Base-by-base conservation (phyloP, 2,797 vertebrate genomes). In the Phoebastria nigripes region DNA sequence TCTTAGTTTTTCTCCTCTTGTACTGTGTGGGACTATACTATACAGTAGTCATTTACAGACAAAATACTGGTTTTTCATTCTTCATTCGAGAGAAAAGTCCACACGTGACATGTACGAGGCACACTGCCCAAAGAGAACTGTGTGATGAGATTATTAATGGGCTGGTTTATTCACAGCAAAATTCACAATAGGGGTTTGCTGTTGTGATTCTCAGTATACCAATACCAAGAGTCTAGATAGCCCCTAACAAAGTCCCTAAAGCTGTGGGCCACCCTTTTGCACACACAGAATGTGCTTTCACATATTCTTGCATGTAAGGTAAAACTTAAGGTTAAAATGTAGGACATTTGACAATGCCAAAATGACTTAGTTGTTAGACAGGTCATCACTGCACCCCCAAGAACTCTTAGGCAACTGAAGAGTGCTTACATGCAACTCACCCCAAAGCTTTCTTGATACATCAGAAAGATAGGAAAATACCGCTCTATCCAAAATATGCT, bases 101-200 rank as follows among this genome's bases (percentile, higher is more conserved):
- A 41, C 42, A 66, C 0, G 4, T 5, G 29, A 70, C 12, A 56
- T 4, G 8, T 13, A 67, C 0, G 0, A 89, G 37, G 22, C 49
- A 35, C 29, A 11, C 7, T 15, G 19, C 33, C 46, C 12, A 5
- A 74, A 71, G 7, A 78, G 11, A 76, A 46, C 9, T 28, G 21
- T 29, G 15, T 63, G 22, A 58, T 66, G 6, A 87, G 11, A 44
- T 65, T 22, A 55, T 77, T 73, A 85, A 82, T 15, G 2, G 29
- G 1, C 14, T 47, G 16, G 9, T 59, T 88, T 22, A 59, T 56
- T 86, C 37, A 41, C 12, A 59, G 44, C 33, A 73, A 81, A 66
- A 74, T 26, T 39, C 42, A 14, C 29, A 58, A 28, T 0, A 72
- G 10, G 14, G 52, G 3, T 37, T 82, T 41, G 33, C 37, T 79